These are phyloP conservation scores for Fragum fragum DNA, from an alignment of 2,888 invertebrate species.

Conservation along the genomic window DNA sequence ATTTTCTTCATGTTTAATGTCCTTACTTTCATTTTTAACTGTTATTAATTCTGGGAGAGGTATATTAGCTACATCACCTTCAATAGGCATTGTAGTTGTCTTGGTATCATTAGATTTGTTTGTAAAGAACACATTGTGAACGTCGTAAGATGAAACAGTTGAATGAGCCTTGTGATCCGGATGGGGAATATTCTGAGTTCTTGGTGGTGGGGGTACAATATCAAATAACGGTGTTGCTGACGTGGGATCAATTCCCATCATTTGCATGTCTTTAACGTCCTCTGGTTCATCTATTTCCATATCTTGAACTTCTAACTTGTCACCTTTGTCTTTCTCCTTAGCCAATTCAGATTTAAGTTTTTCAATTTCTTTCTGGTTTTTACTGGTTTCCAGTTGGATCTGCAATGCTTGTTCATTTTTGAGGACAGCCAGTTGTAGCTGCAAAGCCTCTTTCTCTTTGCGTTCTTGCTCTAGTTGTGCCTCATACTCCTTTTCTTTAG, in stretches of 20 bases:
- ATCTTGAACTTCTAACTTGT: conserved; percentile 27
- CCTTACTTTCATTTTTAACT: background rate
- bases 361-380: conserved; percentile 17
- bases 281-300: conserved; percentile 2
- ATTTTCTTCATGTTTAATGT: background rate
- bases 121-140: conserved; percentile 47
- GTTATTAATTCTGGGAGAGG: conserved; percentile 9
- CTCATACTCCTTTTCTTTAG: conserved; percentile 18
- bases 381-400: conserved; percentile 7
- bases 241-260: conserved; percentile 70
- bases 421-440: conserved; percentile 5
- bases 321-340: conserved; percentile 26
- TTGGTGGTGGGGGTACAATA: conserved; percentile 72
- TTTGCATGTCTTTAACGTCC: conserved; percentile 65
- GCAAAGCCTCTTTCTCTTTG: conserved; percentile 10
- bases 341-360: background rate
- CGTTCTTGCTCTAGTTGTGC: conserved; percentile 40
- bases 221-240: conserved; percentile 54
- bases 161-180: conserved; percentile 51
- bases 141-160: conserved; percentile 44
- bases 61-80: conserved; percentile 2
- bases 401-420: conserved; percentile 10
- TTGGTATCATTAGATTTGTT: background rate
- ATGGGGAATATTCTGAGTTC: conserved; percentile 51
- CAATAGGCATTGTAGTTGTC: background rate